These are phyloP conservation scores for Tragelaphus strepsiceros DNA, from an alignment of 2,113 vertebrate species.

Conservation along the genomic window DNA sequence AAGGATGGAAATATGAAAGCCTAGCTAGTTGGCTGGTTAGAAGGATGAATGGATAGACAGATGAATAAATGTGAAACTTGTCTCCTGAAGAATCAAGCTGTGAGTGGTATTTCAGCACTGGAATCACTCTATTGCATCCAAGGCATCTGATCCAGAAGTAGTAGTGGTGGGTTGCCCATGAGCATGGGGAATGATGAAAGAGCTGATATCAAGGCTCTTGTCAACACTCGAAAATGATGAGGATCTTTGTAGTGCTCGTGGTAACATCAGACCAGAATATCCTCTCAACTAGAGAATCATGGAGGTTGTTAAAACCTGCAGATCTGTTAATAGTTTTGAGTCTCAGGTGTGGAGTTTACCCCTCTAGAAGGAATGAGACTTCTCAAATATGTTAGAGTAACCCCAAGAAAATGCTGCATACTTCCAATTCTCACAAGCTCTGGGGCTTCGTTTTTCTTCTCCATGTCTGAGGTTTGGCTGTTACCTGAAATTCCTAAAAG, in stretches of 20 bases:
- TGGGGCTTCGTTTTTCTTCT: background rate
- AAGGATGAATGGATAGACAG: background rate
- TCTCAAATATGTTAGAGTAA: background rate
- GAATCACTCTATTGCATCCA: conserved; percentile 5
- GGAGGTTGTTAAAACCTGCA: background rate
- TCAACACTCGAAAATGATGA: background rate
- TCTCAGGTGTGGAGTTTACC: background rate
- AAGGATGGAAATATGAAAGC: background rate
- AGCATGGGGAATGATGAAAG: background rate
- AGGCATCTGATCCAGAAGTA: background rate
- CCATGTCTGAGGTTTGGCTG: background rate
- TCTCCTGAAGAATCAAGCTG: background rate
- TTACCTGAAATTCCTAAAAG: conserved; percentile 39
- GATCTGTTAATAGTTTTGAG: background rate
- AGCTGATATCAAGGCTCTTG: background rate
- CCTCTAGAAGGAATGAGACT: background rate
- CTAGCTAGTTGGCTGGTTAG: background rate
- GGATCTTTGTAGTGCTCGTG: background rate
- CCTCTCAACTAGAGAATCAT: background rate
- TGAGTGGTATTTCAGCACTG: background rate
- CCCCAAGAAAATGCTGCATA: background rate
- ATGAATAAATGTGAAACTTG: background rate
- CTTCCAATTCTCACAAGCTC: background rate
- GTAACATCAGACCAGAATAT: background rate
- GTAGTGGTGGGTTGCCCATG: background rate